Base-by-base conservation (phyloP, 2,888 invertebrate species). In the Dicyrtoma fusca region DNA sequence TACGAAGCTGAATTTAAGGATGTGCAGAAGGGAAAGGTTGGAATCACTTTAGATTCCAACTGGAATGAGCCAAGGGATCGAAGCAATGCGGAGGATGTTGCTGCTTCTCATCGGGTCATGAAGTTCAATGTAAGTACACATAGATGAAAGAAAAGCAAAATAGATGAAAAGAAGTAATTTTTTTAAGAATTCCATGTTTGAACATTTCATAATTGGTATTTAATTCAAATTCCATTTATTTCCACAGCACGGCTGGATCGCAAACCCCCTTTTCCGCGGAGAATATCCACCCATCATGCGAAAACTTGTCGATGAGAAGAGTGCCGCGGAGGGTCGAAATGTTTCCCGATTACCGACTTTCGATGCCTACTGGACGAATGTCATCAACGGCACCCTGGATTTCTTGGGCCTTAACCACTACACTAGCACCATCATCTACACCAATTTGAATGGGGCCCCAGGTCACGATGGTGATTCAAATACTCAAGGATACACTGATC, bases 1-100 rank as follows among this genome's bases (percentile, higher is more conserved):
- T 83, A 83, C 69, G 78, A 82, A 44, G 71, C 73, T 6, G 77
- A 81, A 47, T 83, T 80, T 75, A 80, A 79, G 69, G 68, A 69
- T 19, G 17, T 23, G 1, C 81, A 81, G 71, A 53, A 71, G 55
- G 79, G 76, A 45, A 76, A 72, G 69, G 75, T 78, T 71, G 81
- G 81, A 11, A 81, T 81, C 44, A 80, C 81, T 4, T 66, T 81
- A 53, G 75, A 81, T 62, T 64, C 66, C 6, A 71, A 69, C 11
- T 81, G 78, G 78, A 45, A 51, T 26, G 77, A 78, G 63, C 79
- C 80, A 0, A 69, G n/a, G 45, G 77, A 80, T 69, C 68, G 77
- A 17, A 62, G 49, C 17, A 72, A 68, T 42, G 57, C 51, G 8
- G 74, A 66, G 10, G 73, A 76, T 69, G 64, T 74, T 13, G 79